A percentile compares a stretch with the other conserved stretches of the same genome.
Conservation (phyloP, 2,113 vertebrate species). For the Prionailurus bengalensis region DNA sequence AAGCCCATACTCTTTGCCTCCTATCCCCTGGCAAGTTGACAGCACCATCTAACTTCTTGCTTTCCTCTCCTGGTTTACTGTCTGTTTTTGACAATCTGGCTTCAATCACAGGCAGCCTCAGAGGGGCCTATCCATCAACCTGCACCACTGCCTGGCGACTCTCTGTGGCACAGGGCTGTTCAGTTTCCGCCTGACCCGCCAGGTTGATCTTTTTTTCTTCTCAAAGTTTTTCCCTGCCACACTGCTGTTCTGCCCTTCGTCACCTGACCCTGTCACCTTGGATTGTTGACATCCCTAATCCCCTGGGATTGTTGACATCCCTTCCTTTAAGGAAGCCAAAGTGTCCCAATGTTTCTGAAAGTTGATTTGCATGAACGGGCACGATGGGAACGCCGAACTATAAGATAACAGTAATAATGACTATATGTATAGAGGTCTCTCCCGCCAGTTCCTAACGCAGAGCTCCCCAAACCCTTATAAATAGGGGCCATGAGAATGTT, state of each 20-base stretch:
- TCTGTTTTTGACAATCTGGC: constrained; percentile 57
- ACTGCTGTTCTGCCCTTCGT: neutral
- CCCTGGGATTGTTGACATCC: neutral
- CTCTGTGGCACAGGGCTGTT: neutral
- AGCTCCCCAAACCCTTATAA: neutral
- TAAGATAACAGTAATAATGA: neutral
- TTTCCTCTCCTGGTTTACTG: constrained; percentile 47
- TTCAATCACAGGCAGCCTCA: constrained; percentile 49
- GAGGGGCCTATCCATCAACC: constrained; percentile 51
- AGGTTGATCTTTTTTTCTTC: neutral
- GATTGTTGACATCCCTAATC: neutral
- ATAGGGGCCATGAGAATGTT: neutral
- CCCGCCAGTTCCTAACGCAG: neutral
- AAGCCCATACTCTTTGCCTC: neutral
- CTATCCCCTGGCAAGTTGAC: constrained; percentile 48
- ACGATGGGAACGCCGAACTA: neutral
- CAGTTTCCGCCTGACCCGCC: neutral
- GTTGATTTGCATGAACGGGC: neutral
- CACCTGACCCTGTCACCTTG: neutral
- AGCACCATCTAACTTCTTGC: constrained; percentile 54
- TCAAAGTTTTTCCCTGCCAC: neutral
- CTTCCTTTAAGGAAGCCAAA: neutral
- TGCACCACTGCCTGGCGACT: neutral
- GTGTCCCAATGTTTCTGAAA: neutral
- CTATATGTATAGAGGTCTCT: neutral